Conservation (phyloP, 2,113 vertebrate species). For the Blennius ocellaris region DNA sequence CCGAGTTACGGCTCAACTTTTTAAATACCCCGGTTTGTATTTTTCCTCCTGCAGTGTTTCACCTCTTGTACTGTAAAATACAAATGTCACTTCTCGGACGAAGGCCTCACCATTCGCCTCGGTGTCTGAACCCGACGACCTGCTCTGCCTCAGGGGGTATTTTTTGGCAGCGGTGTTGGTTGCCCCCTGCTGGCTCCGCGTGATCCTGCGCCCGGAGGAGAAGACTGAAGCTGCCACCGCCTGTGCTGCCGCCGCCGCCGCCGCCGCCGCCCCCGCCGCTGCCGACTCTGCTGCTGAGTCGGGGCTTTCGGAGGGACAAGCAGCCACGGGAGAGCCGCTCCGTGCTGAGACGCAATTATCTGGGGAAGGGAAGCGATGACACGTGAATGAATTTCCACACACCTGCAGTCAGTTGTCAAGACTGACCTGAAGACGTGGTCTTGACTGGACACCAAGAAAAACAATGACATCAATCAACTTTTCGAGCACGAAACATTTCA, state of each 20-base stretch:
- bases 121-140: conserved; percentile 92
- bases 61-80: too few species aligned
- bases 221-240: conserved; percentile 60
- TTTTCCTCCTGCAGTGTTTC: too few species aligned
- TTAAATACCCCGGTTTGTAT: too few species aligned
- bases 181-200: conserved; percentile 93
- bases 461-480: background rate
- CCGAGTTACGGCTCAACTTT: too few species aligned
- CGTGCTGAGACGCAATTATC: conserved; percentile 85
- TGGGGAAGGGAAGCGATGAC: background rate
- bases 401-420: background rate
- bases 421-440: background rate
- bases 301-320: conserved; percentile 86
- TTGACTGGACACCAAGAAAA: background rate
- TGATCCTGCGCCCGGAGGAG: conserved; percentile 91
- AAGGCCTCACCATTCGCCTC: conserved; percentile 87
- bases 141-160: conserved; percentile 92
- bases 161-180: conserved; percentile 91
- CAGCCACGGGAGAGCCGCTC: conserved; percentile 79
- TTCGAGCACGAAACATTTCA: background rate
- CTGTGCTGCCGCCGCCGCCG: background rate
- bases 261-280: background rate
- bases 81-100: too few species aligned
- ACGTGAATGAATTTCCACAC: too few species aligned
- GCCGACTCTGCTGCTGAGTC: conserved; percentile 50